Base-by-base conservation (phyloP, 2,888 invertebrate species). In the Drosophila villosipedis region DNA sequence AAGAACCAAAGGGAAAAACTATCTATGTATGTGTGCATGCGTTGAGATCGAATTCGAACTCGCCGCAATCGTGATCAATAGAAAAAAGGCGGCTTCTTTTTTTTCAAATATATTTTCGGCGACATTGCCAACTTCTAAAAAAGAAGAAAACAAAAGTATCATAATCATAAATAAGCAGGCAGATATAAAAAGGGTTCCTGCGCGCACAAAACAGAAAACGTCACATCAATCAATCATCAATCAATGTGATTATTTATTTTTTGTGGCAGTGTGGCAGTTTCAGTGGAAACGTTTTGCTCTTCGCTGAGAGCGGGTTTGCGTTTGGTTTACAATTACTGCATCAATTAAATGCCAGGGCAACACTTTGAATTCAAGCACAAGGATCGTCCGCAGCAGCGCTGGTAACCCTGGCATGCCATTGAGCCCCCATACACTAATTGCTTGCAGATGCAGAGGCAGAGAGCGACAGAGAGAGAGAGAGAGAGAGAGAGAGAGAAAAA, bases 181-280 rank as follows among this genome's bases (percentile, higher is more conserved):
- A n/a, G 49, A 39, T 6, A 57, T 19, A 43, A 63, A 68, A 77
- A 69, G 73, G 63, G 70, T 59, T 73, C 41, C 62, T 75, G 84
- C 74, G 31, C 80, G 66, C 73, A 58, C 47, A 22, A 25, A 25
- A 47, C 47, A 47, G 80, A 73, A 74, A 52, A 52, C 52, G 30
- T 31, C 58, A 84, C 87, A 89, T 87, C 89, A 89, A 88, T 88
- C 87, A 88, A 89, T 89, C 88, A 87, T 80, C 87, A 88, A 87
- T 89, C 89, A 89, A 83, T 80, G 79, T 82, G 67, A 33, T 59
- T 57, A 57, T 63, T 54, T 39, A 43, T 73, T 59, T 73, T 74
- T 65, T 68, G 55, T 67, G 58, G 50, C 64, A 58, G 58, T 67
- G 64, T 64, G 64, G 67, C 78, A 82, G 63, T 84, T 86, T 86